Evolutionary conservation across 1,140 invertebrate species (phyloP).

Genomic region (Drosophila virilis): DNA sequence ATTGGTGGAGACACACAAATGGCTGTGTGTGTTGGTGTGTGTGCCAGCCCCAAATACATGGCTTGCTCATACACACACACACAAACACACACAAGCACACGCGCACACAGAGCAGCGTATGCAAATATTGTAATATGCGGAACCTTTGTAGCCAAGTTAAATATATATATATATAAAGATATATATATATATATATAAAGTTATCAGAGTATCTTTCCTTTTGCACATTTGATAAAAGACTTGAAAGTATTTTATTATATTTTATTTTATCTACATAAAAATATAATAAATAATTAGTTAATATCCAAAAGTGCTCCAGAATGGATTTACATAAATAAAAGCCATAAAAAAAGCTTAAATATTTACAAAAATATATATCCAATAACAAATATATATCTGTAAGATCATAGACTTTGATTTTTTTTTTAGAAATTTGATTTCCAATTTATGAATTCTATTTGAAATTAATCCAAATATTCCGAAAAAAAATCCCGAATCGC

Average conservation of each 20-base stretch:
- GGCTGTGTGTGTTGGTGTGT: constrained; percentile 22
- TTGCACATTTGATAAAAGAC: constrained; percentile 30
- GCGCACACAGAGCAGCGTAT: constrained; percentile 44
- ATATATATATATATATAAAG: constrained; percentile 5
- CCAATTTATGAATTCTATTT: too few relatives aligned
- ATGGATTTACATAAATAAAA: too few relatives aligned
- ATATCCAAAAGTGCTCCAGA: too few relatives aligned
- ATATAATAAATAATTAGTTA: not conserved
- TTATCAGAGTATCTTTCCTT: constrained; percentile 34
- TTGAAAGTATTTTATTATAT: not conserved
- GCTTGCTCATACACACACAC: constrained; percentile 33
- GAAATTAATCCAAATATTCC: too few relatives aligned
- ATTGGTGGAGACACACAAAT: constrained; percentile 71
- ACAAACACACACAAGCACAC: not conserved
- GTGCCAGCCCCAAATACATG: constrained; percentile 59
- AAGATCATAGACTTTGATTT: too few relatives aligned
- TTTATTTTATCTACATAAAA: not conserved
- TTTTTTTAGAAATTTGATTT: too few relatives aligned
- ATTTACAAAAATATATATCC: too few relatives aligned
- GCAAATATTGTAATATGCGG: constrained; percentile 68
- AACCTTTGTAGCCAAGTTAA: constrained; percentile 42
- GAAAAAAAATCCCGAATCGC: too few relatives aligned
- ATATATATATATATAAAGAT: not conserved
- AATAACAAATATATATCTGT: too few relatives aligned
- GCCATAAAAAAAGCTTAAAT: too few relatives aligned